These are phyloP conservation scores for Apeira syringaria DNA, from an alignment of 2,888 invertebrate species.

Conservation along the genomic window DNA sequence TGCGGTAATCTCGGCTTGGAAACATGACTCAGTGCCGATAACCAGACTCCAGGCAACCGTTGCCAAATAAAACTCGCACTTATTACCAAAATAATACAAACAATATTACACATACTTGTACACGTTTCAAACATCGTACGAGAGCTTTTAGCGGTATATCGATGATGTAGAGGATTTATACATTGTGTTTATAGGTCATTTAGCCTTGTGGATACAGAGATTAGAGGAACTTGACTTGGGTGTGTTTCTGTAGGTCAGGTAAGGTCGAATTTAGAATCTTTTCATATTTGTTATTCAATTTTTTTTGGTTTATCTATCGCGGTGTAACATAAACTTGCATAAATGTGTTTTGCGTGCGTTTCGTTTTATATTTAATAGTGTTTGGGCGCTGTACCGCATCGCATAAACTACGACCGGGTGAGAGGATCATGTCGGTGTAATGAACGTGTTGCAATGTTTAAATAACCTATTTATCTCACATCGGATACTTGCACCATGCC, in stretches of 20 bases:
- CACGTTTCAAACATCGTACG: slow-evolving; percentile 28
- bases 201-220: neutral
- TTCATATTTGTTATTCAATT: slow-evolving; percentile 11
- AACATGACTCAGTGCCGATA: slow-evolving; percentile 64
- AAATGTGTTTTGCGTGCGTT: slow-evolving; percentile 17
- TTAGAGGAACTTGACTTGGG: neutral
- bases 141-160: slow-evolving; percentile 25
- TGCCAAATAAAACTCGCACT: slow-evolving; percentile 62
- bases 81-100: slow-evolving; percentile 58
- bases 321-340: slow-evolving; percentile 10
- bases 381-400: slow-evolving; percentile 24
- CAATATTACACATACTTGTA: slow-evolving; percentile 41
- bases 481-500: slow-evolving; percentile 34
- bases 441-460: slow-evolving; percentile 53
- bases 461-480: slow-evolving; percentile 56
- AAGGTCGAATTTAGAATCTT: slow-evolving; percentile 13
- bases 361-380: slow-evolving; percentile 21
- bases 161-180: slow-evolving; percentile 21
- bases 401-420: slow-evolving; percentile 36
- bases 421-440: slow-evolving; percentile 41
- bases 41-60: slow-evolving; percentile 59
- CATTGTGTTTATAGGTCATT: slow-evolving; percentile 10
- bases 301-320: slow-evolving; percentile 5
- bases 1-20: slow-evolving; percentile 62
- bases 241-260: slow-evolving; percentile 14